These are phyloP conservation scores for Cyanoderma ruficeps DNA, from an alignment of 2,113 vertebrate species.

Conservation along the genomic window DNA sequence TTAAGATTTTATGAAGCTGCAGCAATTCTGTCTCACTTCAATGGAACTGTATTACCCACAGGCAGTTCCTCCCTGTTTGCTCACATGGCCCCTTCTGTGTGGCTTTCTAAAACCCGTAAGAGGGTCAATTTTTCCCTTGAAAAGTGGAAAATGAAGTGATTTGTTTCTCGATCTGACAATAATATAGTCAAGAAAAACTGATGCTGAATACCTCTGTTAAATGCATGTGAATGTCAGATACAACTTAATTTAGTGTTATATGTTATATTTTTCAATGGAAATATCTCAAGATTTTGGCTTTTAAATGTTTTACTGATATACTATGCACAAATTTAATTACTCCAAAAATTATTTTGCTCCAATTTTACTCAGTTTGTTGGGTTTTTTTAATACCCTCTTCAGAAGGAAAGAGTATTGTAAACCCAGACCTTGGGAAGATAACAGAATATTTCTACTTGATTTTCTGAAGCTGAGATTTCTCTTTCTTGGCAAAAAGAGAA, in stretches of 20 bases:
- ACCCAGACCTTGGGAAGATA: not conserved
- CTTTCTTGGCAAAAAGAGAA: not conserved
- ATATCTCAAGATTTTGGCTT: not conserved
- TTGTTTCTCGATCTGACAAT: not conserved
- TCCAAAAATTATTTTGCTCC: not conserved
- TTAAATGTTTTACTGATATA: not conserved
- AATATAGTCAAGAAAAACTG: not conserved
- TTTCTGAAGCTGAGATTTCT: not conserved
- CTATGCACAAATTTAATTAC: not conserved
- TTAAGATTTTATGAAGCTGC: conserved; percentile 37
- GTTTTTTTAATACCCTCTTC: not conserved
- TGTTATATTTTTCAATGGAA: not conserved
- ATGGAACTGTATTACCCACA: not conserved
- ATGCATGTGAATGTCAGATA: not conserved
- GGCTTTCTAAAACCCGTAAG: not conserved
- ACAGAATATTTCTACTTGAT: not conserved
- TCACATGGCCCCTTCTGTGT: not conserved
- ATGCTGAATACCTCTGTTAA: not conserved
- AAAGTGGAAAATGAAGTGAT: not conserved
- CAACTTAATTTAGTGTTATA: not conserved
- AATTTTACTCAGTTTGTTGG: rapidly evolving
- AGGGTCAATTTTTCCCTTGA: not conserved
- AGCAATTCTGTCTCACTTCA: not conserved
- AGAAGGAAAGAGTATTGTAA: not conserved
- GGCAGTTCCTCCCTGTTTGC: not conserved